Evolutionary conservation across 2,888 invertebrate species (phyloP), one percentile per base, ranked within the genome.

Genomic region (Brachyptera risi): DNA sequence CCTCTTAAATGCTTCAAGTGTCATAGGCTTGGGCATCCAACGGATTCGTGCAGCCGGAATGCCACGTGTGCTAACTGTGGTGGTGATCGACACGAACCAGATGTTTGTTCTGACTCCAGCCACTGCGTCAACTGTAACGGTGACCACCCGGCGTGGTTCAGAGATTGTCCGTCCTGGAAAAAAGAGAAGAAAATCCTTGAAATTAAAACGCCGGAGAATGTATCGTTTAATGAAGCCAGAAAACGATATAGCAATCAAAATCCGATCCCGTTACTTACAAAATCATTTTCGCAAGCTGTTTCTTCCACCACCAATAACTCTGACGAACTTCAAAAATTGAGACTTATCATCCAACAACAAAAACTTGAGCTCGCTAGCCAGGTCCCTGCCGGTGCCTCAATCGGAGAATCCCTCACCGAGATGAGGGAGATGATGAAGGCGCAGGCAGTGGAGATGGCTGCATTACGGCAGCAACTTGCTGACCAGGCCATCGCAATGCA

Each of bases 121-220:
- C 13, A 17, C 11, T 58, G 44, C 19, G 44, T 42, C 1, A 58
- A 44, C 23, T 44, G 44, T 17, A 21, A 42, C 15, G 58, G 42
- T 26, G 15, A 15, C 17, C 58, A 58, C 23, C 44, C 58, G 13
- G 19, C 47, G 21, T 58, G 35, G 31, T 58, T 44, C 15, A 4
- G 44, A 1, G 58, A 58, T 4, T 47, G 47, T 24, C 23, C 47
- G 4, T 9, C 23, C 24, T 47, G 47, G 47, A 47, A 47, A 13
- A 47, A 24, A 19, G 24, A 47, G 24, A 47, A 23, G n/a, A 47
- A 47, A n/a, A 47, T 47, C n/a, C 9, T 9, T 3, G 47, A 47
- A 47, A 47, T 47, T 9, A 21, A 47, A 47, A 47, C 47, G 2
- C 42, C n/a, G 3, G 15, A 42, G 4, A 42, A 42, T 7, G 3